These are phyloP conservation scores for Solenopsis invicta DNA, from an alignment of 1,140 invertebrate genomes.

Conservation along the genomic window DNA sequence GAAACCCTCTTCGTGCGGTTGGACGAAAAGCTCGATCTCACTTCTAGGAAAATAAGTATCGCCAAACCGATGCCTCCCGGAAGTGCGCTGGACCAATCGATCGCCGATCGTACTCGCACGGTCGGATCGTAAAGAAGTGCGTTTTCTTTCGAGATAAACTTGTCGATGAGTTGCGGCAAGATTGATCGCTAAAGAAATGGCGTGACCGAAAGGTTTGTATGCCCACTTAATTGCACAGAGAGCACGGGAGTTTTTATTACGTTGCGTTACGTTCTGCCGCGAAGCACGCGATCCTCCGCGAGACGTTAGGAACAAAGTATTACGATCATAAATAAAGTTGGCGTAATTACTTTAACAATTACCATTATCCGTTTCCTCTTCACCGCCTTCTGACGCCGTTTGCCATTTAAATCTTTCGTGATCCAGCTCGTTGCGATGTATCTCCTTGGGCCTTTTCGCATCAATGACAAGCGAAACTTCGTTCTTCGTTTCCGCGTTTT, in stretches of 20 bases:
- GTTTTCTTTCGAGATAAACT: slow-evolving; percentile 62
- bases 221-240: slow-evolving; percentile 70
- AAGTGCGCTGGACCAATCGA: slow-evolving; percentile 22
- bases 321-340: slow-evolving; percentile 56
- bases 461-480: slow-evolving; percentile 27
- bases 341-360: slow-evolving; percentile 68
- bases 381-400: background rate
- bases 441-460: slow-evolving; percentile 23
- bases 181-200: slow-evolving; percentile 67
- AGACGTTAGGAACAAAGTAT: slow-evolving; percentile 65
- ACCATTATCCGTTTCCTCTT: slow-evolving; percentile 60
- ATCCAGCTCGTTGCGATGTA: slow-evolving; percentile 29
- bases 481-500: slow-evolving; percentile 12
- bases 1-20: background rate
- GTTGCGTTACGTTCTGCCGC: slow-evolving; percentile 60
- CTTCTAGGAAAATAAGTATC: slow-evolving; percentile 23
- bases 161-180: slow-evolving; percentile 66
- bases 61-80: background rate
- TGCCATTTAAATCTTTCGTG: slow-evolving; percentile 46
- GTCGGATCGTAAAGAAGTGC: slow-evolving; percentile 46
- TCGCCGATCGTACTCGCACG: background rate
- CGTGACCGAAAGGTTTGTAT: slow-evolving; percentile 73
- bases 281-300: slow-evolving; percentile 70
- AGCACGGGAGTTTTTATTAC: slow-evolving; percentile 68
- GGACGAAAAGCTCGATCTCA: slow-evolving; percentile 18